Evolutionary conservation across 92 coral and sea anemone genomes (phyloP).

Genomic region (Chrysogorgia sp.): DNA sequence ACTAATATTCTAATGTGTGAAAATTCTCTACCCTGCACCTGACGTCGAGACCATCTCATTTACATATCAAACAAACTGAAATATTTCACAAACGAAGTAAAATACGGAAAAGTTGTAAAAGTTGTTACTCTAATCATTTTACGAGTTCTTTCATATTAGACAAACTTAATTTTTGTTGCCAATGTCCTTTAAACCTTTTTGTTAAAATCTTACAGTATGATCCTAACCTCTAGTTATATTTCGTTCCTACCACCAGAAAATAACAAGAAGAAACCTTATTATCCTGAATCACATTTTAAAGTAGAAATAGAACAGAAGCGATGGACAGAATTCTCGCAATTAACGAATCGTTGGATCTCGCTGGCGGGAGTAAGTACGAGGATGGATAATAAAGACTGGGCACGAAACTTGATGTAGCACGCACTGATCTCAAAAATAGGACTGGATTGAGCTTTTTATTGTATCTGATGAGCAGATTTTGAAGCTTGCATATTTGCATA

Average conservation of each 20-base stretch:
- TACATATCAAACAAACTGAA: too few species aligned
- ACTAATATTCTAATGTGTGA: too few species aligned
- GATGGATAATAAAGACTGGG: too few species aligned
- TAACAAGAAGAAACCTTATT: slow-evolving; percentile 60
- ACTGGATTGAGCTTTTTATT: too few species aligned
- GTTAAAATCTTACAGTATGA: background rate
- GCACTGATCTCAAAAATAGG: too few species aligned
- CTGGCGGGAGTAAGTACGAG: slow-evolving; percentile 88
- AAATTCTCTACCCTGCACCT: too few species aligned
- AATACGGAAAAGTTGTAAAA: background rate
- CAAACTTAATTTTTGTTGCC: background rate
- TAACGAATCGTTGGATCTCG: slow-evolving; percentile 96
- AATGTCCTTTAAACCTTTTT: background rate
- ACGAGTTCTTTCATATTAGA: too few species aligned
- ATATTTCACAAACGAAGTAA: background rate
- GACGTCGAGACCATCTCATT: too few species aligned
- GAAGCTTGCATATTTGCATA: too few species aligned
- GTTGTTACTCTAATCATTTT: background rate
- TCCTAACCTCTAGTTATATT: background rate
- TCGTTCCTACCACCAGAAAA: background rate
- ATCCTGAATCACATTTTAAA: slow-evolving; percentile 83
- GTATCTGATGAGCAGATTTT: too few species aligned
- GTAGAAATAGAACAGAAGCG: slow-evolving; percentile 94
- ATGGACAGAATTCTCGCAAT: slow-evolving; percentile 84
- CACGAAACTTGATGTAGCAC: too few species aligned